Evolutionary conservation across 2,113 vertebrate genomes (phyloP), one percentile per base, ranked within the genome.

Genomic region (Tachycineta bicolor): DNA sequence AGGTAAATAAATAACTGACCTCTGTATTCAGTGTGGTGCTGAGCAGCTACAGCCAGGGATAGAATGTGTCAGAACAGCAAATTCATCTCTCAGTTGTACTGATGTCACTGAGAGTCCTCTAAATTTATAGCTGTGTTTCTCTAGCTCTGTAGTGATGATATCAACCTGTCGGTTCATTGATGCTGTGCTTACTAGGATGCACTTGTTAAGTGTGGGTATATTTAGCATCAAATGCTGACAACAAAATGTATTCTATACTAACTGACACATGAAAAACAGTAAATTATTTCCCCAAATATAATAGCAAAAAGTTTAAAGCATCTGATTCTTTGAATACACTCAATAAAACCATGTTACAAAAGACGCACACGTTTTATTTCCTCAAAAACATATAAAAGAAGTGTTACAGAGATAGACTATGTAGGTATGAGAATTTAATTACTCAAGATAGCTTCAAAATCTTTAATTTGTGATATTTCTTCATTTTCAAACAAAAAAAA

Each of bases 401-500:
- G n/a, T 31, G 41, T 89, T 89, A 46, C 39, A 83, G 82, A 91
- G 37, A 67, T 18, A 67, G 69, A 79, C 83, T 59, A 75, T 52
- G 37, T 37, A 75, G 26, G 31, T n/a, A 75, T 63, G 63, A 73
- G 60, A 84, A 89, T 79, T 82, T 70, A 91, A 92, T 89, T 93
- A 75, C 44, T 58, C 13, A 41, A 37, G 56, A 39, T 77, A 68
- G 43, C 49, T 71, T 83, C 9, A 84, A 39, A 60, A 17, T 15
- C 53, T 92, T 71, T 53, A 52, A 87, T 70, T 68, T 29, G 46
- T 46, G 5, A 7, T 49, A 93, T 77, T 86, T 77, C 83, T 89
- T 63, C 4, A 46, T 89, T 84, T 93, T 77, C 15, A 52, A 81
- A 82, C 5, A 71, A 95, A 85, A 94, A 83, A 71, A 95, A 85